phyloP scores from a whole-genome alignment of 2,888 invertebrate genomes.

The Pheosia tremula region DNA sequence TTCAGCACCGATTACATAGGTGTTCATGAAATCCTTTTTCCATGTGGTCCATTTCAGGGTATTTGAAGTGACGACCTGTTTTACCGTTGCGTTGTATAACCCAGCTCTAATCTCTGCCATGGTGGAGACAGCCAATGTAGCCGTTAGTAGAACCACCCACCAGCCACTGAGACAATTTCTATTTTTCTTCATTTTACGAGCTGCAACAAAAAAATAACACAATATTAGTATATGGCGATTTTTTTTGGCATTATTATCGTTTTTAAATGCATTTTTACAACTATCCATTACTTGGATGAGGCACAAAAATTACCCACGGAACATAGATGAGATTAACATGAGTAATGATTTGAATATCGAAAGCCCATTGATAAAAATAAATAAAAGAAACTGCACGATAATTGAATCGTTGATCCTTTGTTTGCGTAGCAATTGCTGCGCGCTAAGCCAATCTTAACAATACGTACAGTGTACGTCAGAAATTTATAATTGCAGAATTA shows the following conservation, averaged over 20 bases:
- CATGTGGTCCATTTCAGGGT: slow-evolving; percentile 90
- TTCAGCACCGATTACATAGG: slow-evolving; percentile 87
- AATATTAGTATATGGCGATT: too few species aligned
- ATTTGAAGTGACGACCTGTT: slow-evolving; percentile 91
- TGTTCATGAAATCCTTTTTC: slow-evolving; percentile 69
- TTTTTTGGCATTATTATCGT: too few species aligned
- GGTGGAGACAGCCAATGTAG: slow-evolving; percentile 60
- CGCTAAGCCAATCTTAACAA: background rate
- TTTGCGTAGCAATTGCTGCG: slow-evolving; percentile 17
- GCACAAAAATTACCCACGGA: too few species aligned
- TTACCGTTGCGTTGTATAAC: slow-evolving; percentile 74
- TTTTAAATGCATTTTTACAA: too few species aligned
- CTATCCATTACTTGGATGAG: too few species aligned
- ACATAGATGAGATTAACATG: background rate
- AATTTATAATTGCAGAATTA: too few species aligned
- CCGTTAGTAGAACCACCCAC: slow-evolving; percentile 71
- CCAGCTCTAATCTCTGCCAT: slow-evolving; percentile 67
- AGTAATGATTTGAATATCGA: too few species aligned
- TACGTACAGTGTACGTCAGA: too few species aligned
- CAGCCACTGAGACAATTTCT: slow-evolving; percentile 68
- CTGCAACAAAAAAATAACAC: slow-evolving; percentile 46
- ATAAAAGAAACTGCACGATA: slow-evolving; percentile 13
- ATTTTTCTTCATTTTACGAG: slow-evolving; percentile 64
- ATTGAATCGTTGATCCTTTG: slow-evolving; percentile 15
- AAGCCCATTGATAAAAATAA: slow-evolving; percentile 7